phyloP scores from a whole-genome alignment of 2,797 vertebrate genomes.

The Tadarida brasiliensis region DNA sequence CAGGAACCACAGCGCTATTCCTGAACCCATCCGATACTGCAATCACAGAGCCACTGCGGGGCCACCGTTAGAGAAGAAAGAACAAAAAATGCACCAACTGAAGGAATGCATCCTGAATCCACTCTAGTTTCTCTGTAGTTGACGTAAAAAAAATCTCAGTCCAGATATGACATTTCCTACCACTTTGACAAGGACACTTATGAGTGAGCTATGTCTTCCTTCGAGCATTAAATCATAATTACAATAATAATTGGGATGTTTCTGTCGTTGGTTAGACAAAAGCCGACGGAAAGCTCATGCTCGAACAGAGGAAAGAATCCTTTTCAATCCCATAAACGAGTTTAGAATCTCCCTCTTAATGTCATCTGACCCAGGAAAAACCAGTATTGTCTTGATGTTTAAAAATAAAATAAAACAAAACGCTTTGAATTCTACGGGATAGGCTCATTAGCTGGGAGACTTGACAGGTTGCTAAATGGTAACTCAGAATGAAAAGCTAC shows the following conservation, averaged over 20 bases:
- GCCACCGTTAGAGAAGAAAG: neutral
- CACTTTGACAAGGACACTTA: slow-evolving; percentile 42
- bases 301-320: neutral
- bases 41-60: fast-evolving
- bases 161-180: slow-evolving; percentile 36
- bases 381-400: slow-evolving; percentile 35
- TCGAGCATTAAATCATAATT: slow-evolving; percentile 11
- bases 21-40: neutral
- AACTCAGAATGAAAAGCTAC: slow-evolving; percentile 86
- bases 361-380: neutral
- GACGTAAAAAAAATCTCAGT: neutral
- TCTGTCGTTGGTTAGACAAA: neutral
- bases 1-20: neutral
- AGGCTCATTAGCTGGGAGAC: slow-evolving; percentile 86
- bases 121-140: neutral
- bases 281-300: neutral
- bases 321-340: neutral
- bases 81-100: neutral
- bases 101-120: fast-evolving
- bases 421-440: slow-evolving; percentile 73
- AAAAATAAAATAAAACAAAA: slow-evolving; percentile 79
- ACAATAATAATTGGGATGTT: neutral
- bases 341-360: slow-evolving; percentile 41
- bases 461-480: slow-evolving; percentile 90
- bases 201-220: neutral